Evolutionary conservation across 2,888 invertebrate genomes (phyloP).

Genomic region (Melinaea marsaeus): DNA sequence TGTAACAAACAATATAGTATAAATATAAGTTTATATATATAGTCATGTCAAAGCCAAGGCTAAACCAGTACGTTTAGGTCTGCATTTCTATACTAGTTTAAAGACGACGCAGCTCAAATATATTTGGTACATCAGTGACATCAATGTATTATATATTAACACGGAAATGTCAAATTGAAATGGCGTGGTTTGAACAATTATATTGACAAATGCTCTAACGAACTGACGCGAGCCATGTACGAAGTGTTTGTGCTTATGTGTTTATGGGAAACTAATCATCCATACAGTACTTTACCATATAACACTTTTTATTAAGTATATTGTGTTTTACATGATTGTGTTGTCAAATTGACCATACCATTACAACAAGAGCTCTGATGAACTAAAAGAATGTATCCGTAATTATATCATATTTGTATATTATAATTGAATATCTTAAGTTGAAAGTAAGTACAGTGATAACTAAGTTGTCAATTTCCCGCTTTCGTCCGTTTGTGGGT

Average conservation of each 20-base stretch:
- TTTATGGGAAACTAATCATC: slow-evolving; percentile 63
- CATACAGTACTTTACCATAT: slow-evolving; percentile 46
- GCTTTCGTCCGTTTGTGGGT: slow-evolving; percentile 63
- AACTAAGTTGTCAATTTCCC: slow-evolving; percentile 42
- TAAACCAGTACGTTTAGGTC: slow-evolving; percentile 32
- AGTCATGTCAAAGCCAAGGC: slow-evolving; percentile 61
- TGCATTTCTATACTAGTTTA: slow-evolving; percentile 13
- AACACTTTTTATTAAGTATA: slow-evolving; percentile 42
- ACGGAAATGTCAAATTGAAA: slow-evolving; percentile 62
- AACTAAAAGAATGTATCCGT: too few species aligned
- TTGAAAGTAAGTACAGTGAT: background rate
- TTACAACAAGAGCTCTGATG: too few species aligned
- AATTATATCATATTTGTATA: too few species aligned
- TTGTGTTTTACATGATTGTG: too few species aligned
- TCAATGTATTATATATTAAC: slow-evolving; percentile 47
- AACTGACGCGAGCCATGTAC: slow-evolving; percentile 53
- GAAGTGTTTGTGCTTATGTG: slow-evolving; percentile 53
- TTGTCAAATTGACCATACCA: too few species aligned
- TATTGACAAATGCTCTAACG: slow-evolving; percentile 73
- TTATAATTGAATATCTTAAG: background rate
- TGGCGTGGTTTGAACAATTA: slow-evolving; percentile 62
- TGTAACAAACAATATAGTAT: too few species aligned
- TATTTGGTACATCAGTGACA: slow-evolving; percentile 18
- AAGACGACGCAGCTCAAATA: slow-evolving; percentile 14
- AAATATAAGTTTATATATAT: slow-evolving; percentile 30